Evolutionary conservation across 2,888 invertebrate genomes (phyloP).

Genomic region (Hypselothyrea guttata): DNA sequence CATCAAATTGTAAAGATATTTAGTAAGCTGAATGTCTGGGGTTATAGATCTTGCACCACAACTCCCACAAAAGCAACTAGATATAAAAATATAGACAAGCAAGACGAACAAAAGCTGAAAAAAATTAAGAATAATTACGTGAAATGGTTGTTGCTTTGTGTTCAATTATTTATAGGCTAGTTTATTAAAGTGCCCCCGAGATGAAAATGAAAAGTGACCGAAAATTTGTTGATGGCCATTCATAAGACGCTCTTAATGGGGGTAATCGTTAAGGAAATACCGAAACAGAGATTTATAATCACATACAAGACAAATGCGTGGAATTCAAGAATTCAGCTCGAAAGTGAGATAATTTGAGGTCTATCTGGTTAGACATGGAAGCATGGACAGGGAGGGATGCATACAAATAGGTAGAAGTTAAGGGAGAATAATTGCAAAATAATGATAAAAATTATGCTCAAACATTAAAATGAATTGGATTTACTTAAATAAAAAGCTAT

Average conservation of each 20-base stretch:
- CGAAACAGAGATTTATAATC: constrained; percentile 15
- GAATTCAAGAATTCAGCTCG: not conserved
- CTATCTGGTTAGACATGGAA: not conserved
- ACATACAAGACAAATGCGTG: not conserved
- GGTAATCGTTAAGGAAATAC: constrained; percentile 16
- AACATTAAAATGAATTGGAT: no score
- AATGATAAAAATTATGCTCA: no score
- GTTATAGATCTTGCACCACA: no score
- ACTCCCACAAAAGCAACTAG: not conserved
- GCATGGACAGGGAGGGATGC: no score
- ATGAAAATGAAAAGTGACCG: constrained; percentile 44
- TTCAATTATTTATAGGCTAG: constrained; percentile 73
- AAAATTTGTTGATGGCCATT: constrained; percentile 42
- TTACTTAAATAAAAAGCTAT: no score
- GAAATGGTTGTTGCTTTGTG: constrained; percentile 54
- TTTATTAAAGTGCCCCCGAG: constrained; percentile 50
- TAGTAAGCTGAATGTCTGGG: no score
- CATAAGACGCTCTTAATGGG: constrained; percentile 46
- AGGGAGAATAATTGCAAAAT: no score
- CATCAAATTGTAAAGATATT: no score
- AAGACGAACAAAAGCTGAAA: constrained; percentile 27
- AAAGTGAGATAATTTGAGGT: constrained; percentile 5
- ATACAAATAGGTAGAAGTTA: no score
- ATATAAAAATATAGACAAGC: constrained; percentile 18
- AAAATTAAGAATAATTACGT: constrained; percentile 52